These are phyloP conservation scores for Neolamprologus kungweensis DNA, from an alignment of 2,113 vertebrate genomes.

Conservation along the genomic window DNA sequence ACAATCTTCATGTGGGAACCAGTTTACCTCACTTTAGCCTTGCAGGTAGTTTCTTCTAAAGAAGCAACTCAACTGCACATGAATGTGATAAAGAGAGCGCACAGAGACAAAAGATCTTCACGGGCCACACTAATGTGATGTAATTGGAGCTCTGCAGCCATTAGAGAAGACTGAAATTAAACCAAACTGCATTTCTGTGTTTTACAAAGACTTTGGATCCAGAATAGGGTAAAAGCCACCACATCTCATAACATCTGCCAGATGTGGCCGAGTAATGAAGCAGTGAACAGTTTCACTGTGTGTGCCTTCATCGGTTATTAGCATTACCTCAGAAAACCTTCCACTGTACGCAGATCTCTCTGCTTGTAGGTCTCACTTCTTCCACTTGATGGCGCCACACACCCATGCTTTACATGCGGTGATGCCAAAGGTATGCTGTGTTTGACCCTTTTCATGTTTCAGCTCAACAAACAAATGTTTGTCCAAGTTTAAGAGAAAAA, in stretches of 20 bases:
- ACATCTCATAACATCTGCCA: not conserved
- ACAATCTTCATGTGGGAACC: accelerated
- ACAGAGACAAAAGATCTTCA: not conserved
- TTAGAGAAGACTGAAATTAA: not conserved
- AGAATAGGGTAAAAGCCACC: not conserved
- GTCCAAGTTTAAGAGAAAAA: not conserved
- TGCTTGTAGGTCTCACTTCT: not conserved
- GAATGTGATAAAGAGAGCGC: not conserved
- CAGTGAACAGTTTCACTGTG: not conserved
- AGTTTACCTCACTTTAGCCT: not conserved
- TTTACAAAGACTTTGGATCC: not conserved
- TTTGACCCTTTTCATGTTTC: not conserved
- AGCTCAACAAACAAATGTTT: not conserved
- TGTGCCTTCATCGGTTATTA: not conserved
- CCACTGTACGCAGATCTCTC: not conserved
- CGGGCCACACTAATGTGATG: not conserved
- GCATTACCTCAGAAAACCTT: not conserved
- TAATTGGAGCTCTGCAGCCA: accelerated
- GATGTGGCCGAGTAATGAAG: not conserved
- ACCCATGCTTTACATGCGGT: accelerated
- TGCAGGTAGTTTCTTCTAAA: not conserved
- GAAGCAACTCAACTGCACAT: not conserved
- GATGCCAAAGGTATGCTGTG: not conserved
- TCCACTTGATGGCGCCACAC: not conserved
- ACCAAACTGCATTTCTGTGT: accelerated